Conservation (phyloP, 2,888 invertebrate genomes). For the Caradrina clavipalpis region DNA sequence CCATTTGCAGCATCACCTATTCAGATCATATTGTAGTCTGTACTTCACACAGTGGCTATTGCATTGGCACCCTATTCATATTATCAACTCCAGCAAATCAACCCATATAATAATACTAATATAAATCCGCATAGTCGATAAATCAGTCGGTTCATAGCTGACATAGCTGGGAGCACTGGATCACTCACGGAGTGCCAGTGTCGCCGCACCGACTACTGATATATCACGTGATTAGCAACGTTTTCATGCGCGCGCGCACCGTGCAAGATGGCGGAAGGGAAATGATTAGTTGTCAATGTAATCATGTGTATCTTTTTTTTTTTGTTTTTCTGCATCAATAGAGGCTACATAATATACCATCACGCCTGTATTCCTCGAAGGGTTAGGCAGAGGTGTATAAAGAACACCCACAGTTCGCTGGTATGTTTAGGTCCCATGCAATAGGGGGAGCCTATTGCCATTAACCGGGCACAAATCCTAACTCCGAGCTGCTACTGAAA, state of each 20-base stretch:
- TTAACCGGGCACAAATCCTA: too few species aligned
- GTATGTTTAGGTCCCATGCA: too few species aligned
- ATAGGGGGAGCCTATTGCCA: too few species aligned
- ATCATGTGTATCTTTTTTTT: not conserved
- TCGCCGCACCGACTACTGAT: slow-evolving; percentile 72
- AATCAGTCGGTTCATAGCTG: slow-evolving; percentile 62
- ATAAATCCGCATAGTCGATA: slow-evolving; percentile 47
- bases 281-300: not conserved
- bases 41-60: slow-evolving; percentile 9
- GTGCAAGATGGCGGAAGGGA: slow-evolving; percentile 5
- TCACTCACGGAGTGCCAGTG: slow-evolving; percentile 73
- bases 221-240: slow-evolving; percentile 69
- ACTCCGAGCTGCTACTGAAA: too few species aligned
- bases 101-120: slow-evolving; percentile 31
- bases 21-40: too few species aligned
- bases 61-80: slow-evolving; percentile 17
- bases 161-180: slow-evolving; percentile 65
- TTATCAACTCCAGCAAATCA: slow-evolving; percentile 17
- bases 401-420: too few species aligned
- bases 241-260: slow-evolving; percentile 62
- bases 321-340: too few species aligned
- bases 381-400: too few species aligned
- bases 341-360: too few species aligned
- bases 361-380: too few species aligned
- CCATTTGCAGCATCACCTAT: not conserved